Evolutionary conservation across 1,140 invertebrate genomes (phyloP), one percentile per base, ranked within the genome.

Genomic region (Brachionus sp.): DNA sequence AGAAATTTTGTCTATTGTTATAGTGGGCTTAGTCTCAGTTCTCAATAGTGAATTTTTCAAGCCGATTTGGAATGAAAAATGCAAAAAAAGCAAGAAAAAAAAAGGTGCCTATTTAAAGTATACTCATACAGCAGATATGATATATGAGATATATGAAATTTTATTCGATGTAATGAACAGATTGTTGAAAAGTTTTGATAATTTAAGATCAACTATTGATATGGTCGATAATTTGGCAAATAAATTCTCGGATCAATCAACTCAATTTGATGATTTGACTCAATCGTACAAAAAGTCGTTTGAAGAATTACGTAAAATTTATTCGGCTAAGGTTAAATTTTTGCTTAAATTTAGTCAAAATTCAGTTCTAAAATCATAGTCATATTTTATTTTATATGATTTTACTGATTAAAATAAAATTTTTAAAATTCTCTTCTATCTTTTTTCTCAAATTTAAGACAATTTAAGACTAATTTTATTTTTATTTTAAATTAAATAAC

Each of bases 31-130:
- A 5, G 13, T 46, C 5, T 19, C 42, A 23, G 39, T 42, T 39
- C 33, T 75, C 9, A 13, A 9, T 29, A 75, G 29, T 75, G 19
- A 33, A 2, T 75, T 46, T 46, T 75, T 29, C 29, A 44, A 46
- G 44, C 39, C 70, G 3, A 50, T 75, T 12, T 75, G 70, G 70
- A 75, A 0, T 19, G 70, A 75, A 46, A 75, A 75, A 13, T 75
- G 70, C 42, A 75, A 75, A 19, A 75, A 75, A 75, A 23, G 39
- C 12, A 75, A 75, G 25, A 75, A 75, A 46, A 75, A 75, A 19
- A 75, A 75, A 46, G 70, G 70, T 13, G 16, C 25, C 25, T 75
- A 75, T 75, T 75, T 75, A 29, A 75, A 75, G 25, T 75, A 75
- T 46, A 2, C 39, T 46, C 70, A 75, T 25, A 25, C 70, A 13